Evolutionary conservation across 2,797 vertebrate species (phyloP), one percentile per base, ranked within the genome.

Genomic region (Rhynchonycteris naso): DNA sequence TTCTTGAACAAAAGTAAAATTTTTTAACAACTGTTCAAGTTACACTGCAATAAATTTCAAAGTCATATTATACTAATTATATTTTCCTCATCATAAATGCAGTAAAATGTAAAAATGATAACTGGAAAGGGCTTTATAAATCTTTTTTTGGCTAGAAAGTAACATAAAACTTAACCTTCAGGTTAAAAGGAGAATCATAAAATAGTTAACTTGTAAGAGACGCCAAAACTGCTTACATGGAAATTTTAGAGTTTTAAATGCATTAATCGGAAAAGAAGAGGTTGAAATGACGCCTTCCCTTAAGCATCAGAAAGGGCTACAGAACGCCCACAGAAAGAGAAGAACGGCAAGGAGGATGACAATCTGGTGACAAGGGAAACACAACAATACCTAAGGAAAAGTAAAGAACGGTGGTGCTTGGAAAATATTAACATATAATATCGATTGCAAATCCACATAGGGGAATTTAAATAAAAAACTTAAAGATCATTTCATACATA

Each of bases 61-160:
- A 80, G 69, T 56, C 5, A 86, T 74, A 76, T 28, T 47, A 66
- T n/a, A 72, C 22, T 75, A 68, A 87, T 22, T 76, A 30, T 19
- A n/a, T 65, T 81, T 96, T 95, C 76, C 50, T 72, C 35, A 92
- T 90, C 38, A 90, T 22, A 94, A 88, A 71, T 72, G 21, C 19
- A 92, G 59, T 47, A 88, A 88, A 88, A 91, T 33, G 81, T 19
- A n/a, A 91, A 93, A 87, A 81, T 12, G 72, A 30, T 84, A 81
- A 50, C 43, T 86, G 83, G 50, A 22, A 95, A 83, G 58, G 21
- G 4, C 28, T 84, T 87, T 63, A 7, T 61, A 90, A 63, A 54
- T 59, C 35, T 33, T 90, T 33, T 90, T 78, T 69, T 58, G 50
- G 22, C 24, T 78, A 54, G 56, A 95, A 75, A 92, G 24, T n/a